Base-by-base conservation (phyloP, 2,888 invertebrate genomes). In the Drosophila putrida region DNA sequence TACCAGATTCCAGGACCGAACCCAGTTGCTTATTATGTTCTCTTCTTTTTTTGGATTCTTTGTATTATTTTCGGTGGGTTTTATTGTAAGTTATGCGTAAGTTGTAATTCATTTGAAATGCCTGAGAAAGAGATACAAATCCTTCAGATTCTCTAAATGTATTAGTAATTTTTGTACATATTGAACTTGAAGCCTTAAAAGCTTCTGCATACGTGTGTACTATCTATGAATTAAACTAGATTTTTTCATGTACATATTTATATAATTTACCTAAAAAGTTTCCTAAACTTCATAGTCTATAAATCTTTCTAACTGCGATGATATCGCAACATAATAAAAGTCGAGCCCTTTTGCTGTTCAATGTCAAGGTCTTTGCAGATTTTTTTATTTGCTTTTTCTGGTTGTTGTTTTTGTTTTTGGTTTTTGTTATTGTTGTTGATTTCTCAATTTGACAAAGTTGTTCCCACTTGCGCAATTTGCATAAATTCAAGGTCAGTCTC, bases 401-500 rank as follows among this genome's bases (percentile, higher is more conserved):
- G 44, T 35, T 41, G 60, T 39, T 54, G 43, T 57, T 55, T 27
- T 36, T 53, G 33, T 36, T 53, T 15, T 20, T n/a, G n/a, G 43
- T 57, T 55, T 27, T 36, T 28, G 28, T 44, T 57, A 11, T 61
- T 60, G 41, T 54, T 67, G 54, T 54, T 63, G 64, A 71, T 70
- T 70, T 82, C 73, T 82, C 71, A 83, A 86, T 86, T 84, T 86
- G 83, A 81, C 83, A 86, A 86, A 83, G 80, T 86, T 79, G 75
- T 86, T 84, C 82, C 69, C 83, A 84, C 82, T 83, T 86, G 87
- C 77, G 82, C 87, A 84, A 83, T 83, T 83, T 84, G 87, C 83
- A 83, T 83, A 83, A 83, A 83, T 83, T 83, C 87, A 83, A 86
- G 83, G 83, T 83, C 83, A 78, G 71, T 64, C 68, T 59, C 72